These are phyloP conservation scores for Eristalis pertinax DNA, from an alignment of 2,888 invertebrate species.

Conservation along the genomic window DNA sequence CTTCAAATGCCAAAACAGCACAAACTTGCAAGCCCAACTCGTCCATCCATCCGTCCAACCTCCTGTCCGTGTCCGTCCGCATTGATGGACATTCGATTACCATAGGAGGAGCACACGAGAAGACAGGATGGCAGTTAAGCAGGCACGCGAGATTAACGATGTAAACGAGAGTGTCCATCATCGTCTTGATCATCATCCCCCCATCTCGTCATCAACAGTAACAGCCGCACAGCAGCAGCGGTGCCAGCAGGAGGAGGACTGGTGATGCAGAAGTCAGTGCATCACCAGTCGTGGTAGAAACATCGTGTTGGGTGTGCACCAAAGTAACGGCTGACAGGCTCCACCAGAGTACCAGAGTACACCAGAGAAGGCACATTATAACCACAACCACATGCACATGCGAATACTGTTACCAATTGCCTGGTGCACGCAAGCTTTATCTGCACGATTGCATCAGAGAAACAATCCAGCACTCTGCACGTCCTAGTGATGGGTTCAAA, in stretches of 20 bases:
- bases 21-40: slow-evolving; percentile 48
- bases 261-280: slow-evolving; percentile 3
- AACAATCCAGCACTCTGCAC: slow-evolving; percentile 16
- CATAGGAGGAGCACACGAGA: slow-evolving; percentile 63
- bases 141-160: slow-evolving; percentile 72
- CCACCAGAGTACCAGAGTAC: neutral
- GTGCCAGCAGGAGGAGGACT: neutral
- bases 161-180: slow-evolving; percentile 72
- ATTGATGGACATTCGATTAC: slow-evolving; percentile 72
- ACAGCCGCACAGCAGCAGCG: slow-evolving; percentile 38
- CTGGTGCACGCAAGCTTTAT: slow-evolving; percentile 58
- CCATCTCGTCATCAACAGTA: slow-evolving; percentile 47
- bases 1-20: slow-evolving; percentile 68
- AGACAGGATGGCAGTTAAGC: slow-evolving; percentile 70
- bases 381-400: slow-evolving; percentile 50
- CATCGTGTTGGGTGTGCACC: slow-evolving; percentile 46
- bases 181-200: slow-evolving; percentile 68
- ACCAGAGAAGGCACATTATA: slow-evolving; percentile 30
- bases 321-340: slow-evolving; percentile 44
- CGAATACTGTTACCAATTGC: slow-evolving; percentile 46
- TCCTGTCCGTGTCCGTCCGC: slow-evolving; percentile 37
- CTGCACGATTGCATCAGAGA: slow-evolving; percentile 55
- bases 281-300: slow-evolving; percentile 31
- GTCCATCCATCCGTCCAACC: slow-evolving; percentile 42
- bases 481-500: slow-evolving; percentile 44